Evolutionary conservation across 2,113 vertebrate genomes (phyloP).

Genomic region (Lepus timidus): DNA sequence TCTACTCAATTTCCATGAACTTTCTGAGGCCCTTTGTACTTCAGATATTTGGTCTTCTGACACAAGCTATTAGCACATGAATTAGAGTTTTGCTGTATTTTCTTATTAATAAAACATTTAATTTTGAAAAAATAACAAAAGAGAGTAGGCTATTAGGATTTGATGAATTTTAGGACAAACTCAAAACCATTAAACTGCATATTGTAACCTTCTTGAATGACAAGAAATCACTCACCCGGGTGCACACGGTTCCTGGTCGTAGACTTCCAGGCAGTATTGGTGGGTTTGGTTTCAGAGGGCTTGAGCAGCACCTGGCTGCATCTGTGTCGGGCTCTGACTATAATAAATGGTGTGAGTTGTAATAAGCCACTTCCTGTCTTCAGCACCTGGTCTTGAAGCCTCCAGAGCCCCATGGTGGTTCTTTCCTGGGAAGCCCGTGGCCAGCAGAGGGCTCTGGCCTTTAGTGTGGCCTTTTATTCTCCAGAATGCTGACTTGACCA

Average conservation of each 20-base stretch:
- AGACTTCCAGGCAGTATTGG: background rate
- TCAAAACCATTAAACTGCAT: background rate
- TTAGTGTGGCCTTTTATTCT: background rate
- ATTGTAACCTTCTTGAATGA: background rate
- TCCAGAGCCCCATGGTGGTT: background rate
- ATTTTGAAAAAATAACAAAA: background rate
- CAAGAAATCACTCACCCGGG: background rate
- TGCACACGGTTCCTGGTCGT: rapidly evolving
- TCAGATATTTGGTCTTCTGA: background rate
- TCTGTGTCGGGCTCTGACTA: background rate
- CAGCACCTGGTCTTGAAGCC: background rate
- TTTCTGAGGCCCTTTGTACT: background rate
- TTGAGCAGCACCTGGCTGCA: background rate
- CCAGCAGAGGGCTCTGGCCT: slow-evolving; percentile 19
- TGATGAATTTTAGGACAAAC: background rate
- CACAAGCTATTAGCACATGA: background rate
- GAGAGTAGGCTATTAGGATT: background rate
- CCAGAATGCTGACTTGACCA: background rate
- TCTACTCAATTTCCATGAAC: too few relatives aligned
- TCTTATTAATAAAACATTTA: slow-evolving; percentile 24
- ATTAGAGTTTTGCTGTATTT: background rate
- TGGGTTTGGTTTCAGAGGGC: background rate
- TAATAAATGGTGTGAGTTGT: background rate
- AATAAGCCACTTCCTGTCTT: background rate
- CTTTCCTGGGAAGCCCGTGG: background rate